Percentiles rank a stretch among this genome's conserved stretches.
Conservation (phyloP, 1,140 invertebrate species). For the Trichogramma pretiosum region DNA sequence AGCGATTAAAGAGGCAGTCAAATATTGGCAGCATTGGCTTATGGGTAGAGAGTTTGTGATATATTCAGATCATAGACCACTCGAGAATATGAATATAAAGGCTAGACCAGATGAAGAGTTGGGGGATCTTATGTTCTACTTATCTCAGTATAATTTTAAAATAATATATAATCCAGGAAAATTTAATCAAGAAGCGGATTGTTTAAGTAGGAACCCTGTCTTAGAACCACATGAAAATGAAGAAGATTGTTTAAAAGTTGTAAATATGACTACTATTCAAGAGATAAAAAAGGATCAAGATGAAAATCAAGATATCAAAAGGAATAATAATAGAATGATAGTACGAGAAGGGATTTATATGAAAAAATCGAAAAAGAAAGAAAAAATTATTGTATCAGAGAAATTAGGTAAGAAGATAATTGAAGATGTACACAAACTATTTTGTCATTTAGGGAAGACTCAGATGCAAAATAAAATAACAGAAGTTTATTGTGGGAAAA, state of each 20-base stretch:
- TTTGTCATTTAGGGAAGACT: not conserved
- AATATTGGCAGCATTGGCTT: conserved; percentile 4
- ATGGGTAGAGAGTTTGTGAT: not conserved
- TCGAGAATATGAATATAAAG: conserved; percentile 5
- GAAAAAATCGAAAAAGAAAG: not conserved
- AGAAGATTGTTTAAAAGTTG: conserved; percentile 5
- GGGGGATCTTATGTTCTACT: not conserved
- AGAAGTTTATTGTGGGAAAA: too few species aligned
- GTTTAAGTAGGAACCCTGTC: conserved; percentile 19
- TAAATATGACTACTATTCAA: conserved; percentile 10
- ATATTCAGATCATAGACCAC: conserved; percentile 7
- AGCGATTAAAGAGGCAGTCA: conserved; percentile 4
- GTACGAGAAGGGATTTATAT: not conserved
- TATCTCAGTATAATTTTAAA: conserved; percentile 7
- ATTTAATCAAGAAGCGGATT: conserved; percentile 14
- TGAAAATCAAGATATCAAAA: not conserved
- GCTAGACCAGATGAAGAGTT: not conserved
- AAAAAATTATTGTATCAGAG: not conserved
- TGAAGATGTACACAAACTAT: not conserved
- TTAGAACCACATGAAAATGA: conserved; percentile 5
- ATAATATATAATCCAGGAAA: conserved; percentile 16
- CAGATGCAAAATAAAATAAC: too few species aligned
- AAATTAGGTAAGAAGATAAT: not conserved
- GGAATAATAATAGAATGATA: not conserved
- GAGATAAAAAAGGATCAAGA: conserved; percentile 15